These are phyloP conservation scores for pig (Sus scrofa) DNA, from an alignment of 2,113 vertebrate species.

Conservation along the genomic window DNA sequence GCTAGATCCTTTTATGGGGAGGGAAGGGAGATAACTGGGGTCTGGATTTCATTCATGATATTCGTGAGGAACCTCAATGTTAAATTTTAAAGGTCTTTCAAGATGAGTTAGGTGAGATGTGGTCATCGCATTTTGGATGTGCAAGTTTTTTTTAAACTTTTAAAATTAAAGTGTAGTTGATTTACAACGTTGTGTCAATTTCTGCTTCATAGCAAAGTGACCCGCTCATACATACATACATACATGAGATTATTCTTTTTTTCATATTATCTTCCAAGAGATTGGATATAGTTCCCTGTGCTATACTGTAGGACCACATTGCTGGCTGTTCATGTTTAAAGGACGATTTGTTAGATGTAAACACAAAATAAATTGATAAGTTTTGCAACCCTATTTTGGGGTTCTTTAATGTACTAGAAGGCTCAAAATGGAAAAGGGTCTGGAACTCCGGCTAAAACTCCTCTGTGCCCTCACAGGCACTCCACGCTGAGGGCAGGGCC, in stretches of 20 bases:
- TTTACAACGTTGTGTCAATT: no score
- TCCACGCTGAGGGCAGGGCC: neutral
- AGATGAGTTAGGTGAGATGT: neutral
- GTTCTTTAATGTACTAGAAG: neutral
- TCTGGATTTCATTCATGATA: neutral
- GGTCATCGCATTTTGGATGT: neutral
- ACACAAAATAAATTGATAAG: neutral
- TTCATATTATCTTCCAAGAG: no score
- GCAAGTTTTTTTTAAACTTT: no score
- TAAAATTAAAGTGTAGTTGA: no score
- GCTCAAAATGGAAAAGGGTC: neutral
- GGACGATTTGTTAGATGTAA: neutral
- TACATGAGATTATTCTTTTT: no score
- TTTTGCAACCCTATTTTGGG: neutral
- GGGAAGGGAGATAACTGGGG: neutral
- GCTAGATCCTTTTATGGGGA: neutral
- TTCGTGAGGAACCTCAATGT: neutral
- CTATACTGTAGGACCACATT: neutral
- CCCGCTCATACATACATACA: no score
- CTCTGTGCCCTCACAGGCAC: no score
- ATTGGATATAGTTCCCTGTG: no score
- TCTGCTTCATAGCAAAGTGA: no score
- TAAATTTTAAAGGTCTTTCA: constrained; percentile 8
- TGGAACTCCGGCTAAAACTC: neutral
- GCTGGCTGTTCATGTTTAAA: neutral